phyloP scores from a whole-genome alignment of 2,797 vertebrate genomes.

The Epinephelus malabaricus region DNA sequence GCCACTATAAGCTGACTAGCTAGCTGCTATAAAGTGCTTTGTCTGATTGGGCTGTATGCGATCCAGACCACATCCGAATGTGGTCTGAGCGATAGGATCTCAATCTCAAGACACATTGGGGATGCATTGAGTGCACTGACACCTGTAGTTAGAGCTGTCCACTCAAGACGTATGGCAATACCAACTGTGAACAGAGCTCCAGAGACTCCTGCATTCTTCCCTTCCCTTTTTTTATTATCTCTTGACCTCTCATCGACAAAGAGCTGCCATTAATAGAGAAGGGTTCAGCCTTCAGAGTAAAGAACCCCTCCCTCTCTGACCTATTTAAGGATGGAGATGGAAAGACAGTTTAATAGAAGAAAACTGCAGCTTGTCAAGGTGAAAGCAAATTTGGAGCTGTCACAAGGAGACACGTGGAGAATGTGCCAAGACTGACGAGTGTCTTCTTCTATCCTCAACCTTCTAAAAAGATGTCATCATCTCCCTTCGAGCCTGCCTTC shows the following conservation, averaged over 20 bases:
- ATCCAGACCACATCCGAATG: too few species aligned
- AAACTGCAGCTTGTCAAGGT: slow-evolving; percentile 23
- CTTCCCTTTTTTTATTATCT: background rate
- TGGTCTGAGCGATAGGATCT: too few species aligned
- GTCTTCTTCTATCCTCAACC: slow-evolving; percentile 35
- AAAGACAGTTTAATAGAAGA: slow-evolving; percentile 35
- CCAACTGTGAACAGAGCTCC: too few species aligned
- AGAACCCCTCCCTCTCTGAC: slow-evolving; percentile 17
- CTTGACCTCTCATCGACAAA: slow-evolving; percentile 26
- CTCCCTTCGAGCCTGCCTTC: slow-evolving; percentile 27
- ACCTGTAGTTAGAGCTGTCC: too few species aligned
- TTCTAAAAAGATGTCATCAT: slow-evolving; percentile 37
- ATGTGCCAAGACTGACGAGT: background rate
- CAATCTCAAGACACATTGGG: too few species aligned
- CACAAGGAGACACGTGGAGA: slow-evolving; percentile 2
- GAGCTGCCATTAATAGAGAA: slow-evolving; percentile 21
- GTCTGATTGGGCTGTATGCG: too few species aligned
- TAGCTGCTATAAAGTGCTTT: too few species aligned
- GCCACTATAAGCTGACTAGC: too few species aligned
- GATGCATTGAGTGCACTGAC: too few species aligned
- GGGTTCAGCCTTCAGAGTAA: background rate
- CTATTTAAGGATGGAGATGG: slow-evolving; percentile 26
- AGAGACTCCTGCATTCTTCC: background rate
- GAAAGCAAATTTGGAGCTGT: slow-evolving; percentile 47
- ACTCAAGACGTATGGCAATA: too few species aligned